Conservation (phyloP, 2,888 invertebrate species). For the Rhagophthalmus giganteus region DNA sequence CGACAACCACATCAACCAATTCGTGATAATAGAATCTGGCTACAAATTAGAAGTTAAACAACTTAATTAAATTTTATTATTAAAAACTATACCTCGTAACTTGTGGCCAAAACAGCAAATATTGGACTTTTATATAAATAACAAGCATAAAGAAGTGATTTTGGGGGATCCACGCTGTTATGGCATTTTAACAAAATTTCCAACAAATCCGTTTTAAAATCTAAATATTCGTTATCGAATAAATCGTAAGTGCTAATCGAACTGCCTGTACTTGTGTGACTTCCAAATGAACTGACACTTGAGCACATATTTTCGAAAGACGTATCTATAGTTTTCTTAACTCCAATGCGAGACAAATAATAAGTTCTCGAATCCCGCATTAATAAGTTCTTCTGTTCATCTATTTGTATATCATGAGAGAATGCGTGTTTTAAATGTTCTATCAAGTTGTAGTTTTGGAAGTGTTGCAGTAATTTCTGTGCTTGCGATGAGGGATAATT, state of each 20-base stretch:
- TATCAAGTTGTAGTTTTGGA: slow-evolving; percentile 60
- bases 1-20: slow-evolving; percentile 64
- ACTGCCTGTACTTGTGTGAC: slow-evolving; percentile 50
- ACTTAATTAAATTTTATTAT: too few relatives aligned
- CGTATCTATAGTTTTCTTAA: slow-evolving; percentile 37
- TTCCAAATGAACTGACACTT: slow-evolving; percentile 37
- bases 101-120: slow-evolving; percentile 68
- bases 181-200: slow-evolving; percentile 68
- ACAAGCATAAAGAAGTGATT: slow-evolving; percentile 64
- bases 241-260: slow-evolving; percentile 58
- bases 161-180: slow-evolving; percentile 70
- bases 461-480: slow-evolving; percentile 60
- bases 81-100: slow-evolving; percentile 67
- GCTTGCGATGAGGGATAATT: slow-evolving; percentile 68
- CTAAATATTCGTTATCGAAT: slow-evolving; percentile 32
- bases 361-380: slow-evolving; percentile 52
- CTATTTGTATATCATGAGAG: slow-evolving; percentile 45
- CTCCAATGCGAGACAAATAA: slow-evolving; percentile 50
- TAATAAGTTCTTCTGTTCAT: slow-evolving; percentile 41
- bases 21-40: slow-evolving; percentile 65
- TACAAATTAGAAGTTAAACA: too few relatives aligned
- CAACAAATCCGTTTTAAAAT: slow-evolving; percentile 59
- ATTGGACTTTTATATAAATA: slow-evolving; percentile 62
- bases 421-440: slow-evolving; percentile 64
- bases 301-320: slow-evolving; percentile 20